Evolutionary conservation across 1,140 invertebrate species (phyloP).

Genomic region (Apis laboriosa): DNA sequence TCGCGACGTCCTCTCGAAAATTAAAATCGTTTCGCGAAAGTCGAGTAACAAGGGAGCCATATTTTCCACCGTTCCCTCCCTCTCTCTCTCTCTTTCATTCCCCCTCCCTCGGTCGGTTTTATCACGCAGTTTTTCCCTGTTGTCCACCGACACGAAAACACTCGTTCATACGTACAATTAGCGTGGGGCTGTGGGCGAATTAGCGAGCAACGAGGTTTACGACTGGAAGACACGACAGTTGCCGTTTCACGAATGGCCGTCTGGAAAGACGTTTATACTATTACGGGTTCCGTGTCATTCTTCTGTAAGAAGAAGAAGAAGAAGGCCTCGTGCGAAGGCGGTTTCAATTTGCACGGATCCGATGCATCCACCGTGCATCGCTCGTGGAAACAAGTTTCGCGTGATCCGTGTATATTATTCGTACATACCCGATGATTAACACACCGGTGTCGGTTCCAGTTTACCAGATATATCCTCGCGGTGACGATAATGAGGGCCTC

Average conservation of each 20-base stretch:
- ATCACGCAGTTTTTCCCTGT: conserved; percentile 13
- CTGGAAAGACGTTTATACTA: conserved; percentile 34
- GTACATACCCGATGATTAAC: conserved; percentile 2
- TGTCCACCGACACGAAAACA: neutral
- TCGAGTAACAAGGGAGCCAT: conserved; percentile 7
- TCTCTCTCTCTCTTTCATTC: no score
- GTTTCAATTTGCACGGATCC: conserved; percentile 37
- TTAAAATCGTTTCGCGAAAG: conserved; percentile 4
- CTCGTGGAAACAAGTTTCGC: conserved; percentile 11
- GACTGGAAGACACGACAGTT: conserved; percentile 48
- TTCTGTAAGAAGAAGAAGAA: no score
- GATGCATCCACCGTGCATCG: neutral
- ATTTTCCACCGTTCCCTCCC: neutral
- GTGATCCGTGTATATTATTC: conserved; percentile 7
- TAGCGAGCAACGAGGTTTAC: conserved; percentile 52
- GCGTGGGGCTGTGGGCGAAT: conserved; percentile 56
- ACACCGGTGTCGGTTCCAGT: conserved; percentile 4
- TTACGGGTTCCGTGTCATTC: conserved; percentile 9
- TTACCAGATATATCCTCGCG: neutral
- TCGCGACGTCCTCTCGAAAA: neutral
- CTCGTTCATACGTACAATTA: conserved; percentile 62
- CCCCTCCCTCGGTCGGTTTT: neutral
- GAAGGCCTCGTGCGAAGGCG: conserved; percentile 15
- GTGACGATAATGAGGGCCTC: neutral
- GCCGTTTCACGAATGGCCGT: conserved; percentile 25